phyloP scores from a whole-genome alignment of 2,113 vertebrate genomes.

The Eulemur rufifrons region DNA sequence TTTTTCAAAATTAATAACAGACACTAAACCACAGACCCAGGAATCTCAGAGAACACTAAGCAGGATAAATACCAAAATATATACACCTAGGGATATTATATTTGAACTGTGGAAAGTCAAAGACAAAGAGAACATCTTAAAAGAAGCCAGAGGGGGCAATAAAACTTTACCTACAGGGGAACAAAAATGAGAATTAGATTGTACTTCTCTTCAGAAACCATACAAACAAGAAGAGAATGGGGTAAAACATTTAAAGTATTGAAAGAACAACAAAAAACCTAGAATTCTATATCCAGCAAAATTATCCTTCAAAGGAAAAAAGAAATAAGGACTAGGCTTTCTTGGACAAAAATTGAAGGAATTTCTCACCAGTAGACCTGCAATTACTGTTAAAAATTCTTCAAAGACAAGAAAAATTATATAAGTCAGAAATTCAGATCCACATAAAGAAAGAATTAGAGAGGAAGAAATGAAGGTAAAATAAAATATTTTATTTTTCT shows the following conservation, averaged over 20 bases:
- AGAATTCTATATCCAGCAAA: neutral
- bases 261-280: neutral
- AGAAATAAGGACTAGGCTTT: neutral
- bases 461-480: slow-evolving; percentile 18
- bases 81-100: neutral
- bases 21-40: neutral
- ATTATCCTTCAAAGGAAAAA: neutral
- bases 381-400: neutral
- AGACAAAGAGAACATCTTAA: neutral
- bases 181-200: neutral
- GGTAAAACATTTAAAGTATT: neutral
- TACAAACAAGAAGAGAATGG: neutral
- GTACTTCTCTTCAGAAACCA: neutral
- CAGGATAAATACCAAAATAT: neutral
- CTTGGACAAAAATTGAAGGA: neutral
- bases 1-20: neutral
- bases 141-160: neutral
- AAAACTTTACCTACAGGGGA: neutral
- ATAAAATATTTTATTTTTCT: neutral
- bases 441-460: neutral
- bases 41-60: neutral
- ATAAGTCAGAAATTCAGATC: neutral
- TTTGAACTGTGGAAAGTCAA: neutral
- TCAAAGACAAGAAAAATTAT: neutral
- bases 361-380: neutral